Conservation (phyloP, 2,888 invertebrate species). For the Lasioglossum marginatum region DNA sequence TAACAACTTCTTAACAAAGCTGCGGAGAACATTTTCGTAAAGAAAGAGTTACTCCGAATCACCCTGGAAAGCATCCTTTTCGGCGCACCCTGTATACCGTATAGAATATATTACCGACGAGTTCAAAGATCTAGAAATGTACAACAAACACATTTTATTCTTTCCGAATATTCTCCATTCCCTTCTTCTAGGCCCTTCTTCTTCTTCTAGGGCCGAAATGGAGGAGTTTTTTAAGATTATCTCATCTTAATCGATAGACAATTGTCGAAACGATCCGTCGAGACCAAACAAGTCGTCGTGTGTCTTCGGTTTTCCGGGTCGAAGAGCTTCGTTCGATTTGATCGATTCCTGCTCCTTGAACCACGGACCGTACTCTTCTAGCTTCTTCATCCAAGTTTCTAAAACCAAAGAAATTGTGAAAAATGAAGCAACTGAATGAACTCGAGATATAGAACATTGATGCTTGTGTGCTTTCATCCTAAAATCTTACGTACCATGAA, state of each 20-base stretch:
- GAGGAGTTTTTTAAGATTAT: not conserved
- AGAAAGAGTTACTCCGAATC: too few species aligned
- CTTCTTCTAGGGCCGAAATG: slow-evolving; percentile 28
- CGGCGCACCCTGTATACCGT: too few species aligned
- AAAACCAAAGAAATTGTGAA: slow-evolving; percentile 44
- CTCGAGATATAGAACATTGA: too few species aligned
- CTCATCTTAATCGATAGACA: slow-evolving; percentile 90
- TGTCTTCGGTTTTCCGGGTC: slow-evolving; percentile 94
- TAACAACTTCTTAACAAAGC: too few species aligned
- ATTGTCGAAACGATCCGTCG: slow-evolving; percentile 94
- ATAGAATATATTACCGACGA: not conserved
- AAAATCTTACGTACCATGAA: slow-evolving; percentile 87
- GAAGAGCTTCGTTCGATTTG: slow-evolving; percentile 92
- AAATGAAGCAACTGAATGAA: too few species aligned
- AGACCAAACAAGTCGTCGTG: slow-evolving; percentile 95
- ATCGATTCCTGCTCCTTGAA: slow-evolving; percentile 92
- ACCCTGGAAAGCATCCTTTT: too few species aligned
- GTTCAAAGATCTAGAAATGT: not conserved
- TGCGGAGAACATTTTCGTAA: too few species aligned
- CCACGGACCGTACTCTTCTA: slow-evolving; percentile 92
- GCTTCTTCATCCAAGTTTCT: slow-evolving; percentile 92
- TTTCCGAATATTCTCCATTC: not conserved
- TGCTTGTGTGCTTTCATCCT: too few species aligned
- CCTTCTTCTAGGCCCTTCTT: too few species aligned
- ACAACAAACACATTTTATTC: not conserved